phyloP scores from a whole-genome alignment of 1,140 invertebrate genomes.

The Bombus sibiricus region DNA sequence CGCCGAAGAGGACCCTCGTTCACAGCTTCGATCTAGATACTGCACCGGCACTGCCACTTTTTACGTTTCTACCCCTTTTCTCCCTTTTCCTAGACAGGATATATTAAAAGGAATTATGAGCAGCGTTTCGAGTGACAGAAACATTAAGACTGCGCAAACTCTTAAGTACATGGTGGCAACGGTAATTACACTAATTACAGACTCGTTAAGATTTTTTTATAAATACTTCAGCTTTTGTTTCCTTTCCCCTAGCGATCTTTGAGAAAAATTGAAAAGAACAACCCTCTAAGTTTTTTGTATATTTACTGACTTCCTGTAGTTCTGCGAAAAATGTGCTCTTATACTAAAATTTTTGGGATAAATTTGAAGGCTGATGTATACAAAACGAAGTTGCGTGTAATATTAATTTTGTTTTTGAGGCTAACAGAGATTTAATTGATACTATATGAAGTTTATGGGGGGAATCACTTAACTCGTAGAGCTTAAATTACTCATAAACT shows the following conservation, averaged over 20 bases:
- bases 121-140: slow-evolving; percentile 52
- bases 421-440: not conserved
- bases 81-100: slow-evolving; percentile 47
- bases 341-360: not conserved
- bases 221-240: slow-evolving; percentile 28
- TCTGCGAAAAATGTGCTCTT: not conserved
- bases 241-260: not conserved
- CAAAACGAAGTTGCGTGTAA: too few species aligned
- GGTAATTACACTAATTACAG: slow-evolving; percentile 62
- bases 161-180: slow-evolving; percentile 32
- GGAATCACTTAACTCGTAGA: not conserved
- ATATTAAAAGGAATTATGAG: slow-evolving; percentile 64
- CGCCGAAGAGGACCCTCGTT: slow-evolving; percentile 58
- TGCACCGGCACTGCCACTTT: slow-evolving; percentile 4
- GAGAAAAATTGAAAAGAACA: not conserved
- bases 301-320: not conserved
- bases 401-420: not conserved
- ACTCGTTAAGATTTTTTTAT: slow-evolving; percentile 55
- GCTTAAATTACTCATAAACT: not conserved
- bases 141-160: slow-evolving; percentile 56
- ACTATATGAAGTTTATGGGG: not conserved
- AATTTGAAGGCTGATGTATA: not conserved
- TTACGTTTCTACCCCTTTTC: not conserved
- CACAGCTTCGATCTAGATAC: slow-evolving; percentile 66
- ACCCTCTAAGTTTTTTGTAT: not conserved